Evolutionary conservation across 2,888 invertebrate genomes (phyloP), one percentile per base, ranked within the genome.

Genomic region (Leptinotarsa tumamoca): DNA sequence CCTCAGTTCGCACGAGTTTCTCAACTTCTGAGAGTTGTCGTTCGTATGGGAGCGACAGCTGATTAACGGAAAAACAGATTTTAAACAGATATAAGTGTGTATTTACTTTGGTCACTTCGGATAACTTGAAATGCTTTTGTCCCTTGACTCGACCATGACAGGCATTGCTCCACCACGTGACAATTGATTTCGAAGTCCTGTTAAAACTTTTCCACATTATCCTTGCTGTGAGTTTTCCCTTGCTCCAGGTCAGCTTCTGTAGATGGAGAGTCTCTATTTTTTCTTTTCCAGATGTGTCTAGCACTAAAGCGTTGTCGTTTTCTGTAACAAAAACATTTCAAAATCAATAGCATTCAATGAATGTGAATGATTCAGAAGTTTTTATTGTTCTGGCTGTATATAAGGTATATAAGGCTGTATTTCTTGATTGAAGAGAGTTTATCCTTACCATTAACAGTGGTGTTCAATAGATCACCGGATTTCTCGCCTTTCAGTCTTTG

Each of bases 401-500:
- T n/a, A n/a, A n/a, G n/a, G n/a, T n/a, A n/a, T n/a, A n/a, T n/a
- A n/a, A 33, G 33, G 33, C 7, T 1, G 33, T 7, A 33, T 33
- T 33, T 33, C 1, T 33, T 7, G 33, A 33, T 33, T 33, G 2
- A 33, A 33, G 23, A 33, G 7, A 18, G 13, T 13, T n/a, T n/a
- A 23, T 17, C 3, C 78, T 86, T 86, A 87, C 88, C 87, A 74
- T 88, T 87, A 80, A 84, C 87, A 10, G 94, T 94, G 2, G 94
- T 94, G 85, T 95, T 94, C 82, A 93, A 91, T 70, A 94, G 91
- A 72, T 93, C 89, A 14, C 92, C 93, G 1, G 92, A 92, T 83
- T 94, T 94, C 67, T 93, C 92, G 72, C 95, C 94, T 70, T 93
- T 91, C 21, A 95, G 87, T 80, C 93, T 91, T 15, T 92, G 91